These are phyloP conservation scores for Odocoileus hemionus DNA, from an alignment of 2,113 vertebrate species.

Conservation along the genomic window DNA sequence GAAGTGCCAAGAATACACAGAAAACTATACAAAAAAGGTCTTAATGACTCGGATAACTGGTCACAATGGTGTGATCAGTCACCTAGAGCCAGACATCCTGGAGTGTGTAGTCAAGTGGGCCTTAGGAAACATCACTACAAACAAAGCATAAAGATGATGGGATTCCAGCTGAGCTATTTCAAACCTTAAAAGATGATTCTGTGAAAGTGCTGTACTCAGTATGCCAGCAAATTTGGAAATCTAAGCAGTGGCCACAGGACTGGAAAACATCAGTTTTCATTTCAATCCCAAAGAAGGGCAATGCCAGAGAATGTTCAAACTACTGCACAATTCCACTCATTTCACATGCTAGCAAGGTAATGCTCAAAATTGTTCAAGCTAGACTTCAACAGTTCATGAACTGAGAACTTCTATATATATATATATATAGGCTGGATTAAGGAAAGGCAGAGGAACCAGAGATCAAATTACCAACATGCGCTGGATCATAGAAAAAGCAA, in stretches of 20 bases:
- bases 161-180: not conserved
- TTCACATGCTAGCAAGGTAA: not conserved
- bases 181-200: not conserved
- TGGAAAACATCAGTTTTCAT: not conserved
- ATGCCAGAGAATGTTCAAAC: not conserved
- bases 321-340: not conserved
- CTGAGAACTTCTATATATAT: not conserved
- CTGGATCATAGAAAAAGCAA: not conserved
- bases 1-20: not conserved
- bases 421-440: not conserved
- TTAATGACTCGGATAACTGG: not conserved
- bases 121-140: not conserved
- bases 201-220: not conserved
- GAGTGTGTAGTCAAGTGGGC: not conserved
- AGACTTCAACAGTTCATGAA: not conserved
- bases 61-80: not conserved
- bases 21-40: not conserved
- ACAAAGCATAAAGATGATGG: not conserved
- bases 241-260: not conserved
- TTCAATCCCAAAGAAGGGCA: not conserved
- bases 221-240: not conserved
- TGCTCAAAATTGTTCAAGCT: not conserved
- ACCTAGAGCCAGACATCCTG: not conserved
- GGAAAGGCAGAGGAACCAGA: not conserved
- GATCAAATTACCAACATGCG: not conserved